Evolutionary conservation across 2,113 vertebrate genomes (phyloP).

Genomic region (Empidonax alnorum): DNA sequence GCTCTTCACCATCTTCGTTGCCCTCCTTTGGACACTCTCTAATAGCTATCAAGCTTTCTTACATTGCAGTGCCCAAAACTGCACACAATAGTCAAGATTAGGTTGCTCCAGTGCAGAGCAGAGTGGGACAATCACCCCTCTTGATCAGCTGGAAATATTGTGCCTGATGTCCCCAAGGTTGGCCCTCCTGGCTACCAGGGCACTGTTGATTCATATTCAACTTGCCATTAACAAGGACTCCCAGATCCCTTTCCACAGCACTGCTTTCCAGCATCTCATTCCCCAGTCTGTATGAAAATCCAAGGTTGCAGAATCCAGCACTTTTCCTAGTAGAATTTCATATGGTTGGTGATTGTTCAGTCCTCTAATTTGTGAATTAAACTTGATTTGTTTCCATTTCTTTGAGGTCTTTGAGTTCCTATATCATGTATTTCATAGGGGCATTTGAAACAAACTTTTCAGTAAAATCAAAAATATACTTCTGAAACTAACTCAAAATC

Average conservation of each 20-base stretch:
- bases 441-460: neutral
- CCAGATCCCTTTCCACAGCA: neutral
- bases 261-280: neutral
- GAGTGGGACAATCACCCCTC: neutral
- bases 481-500: neutral
- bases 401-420: neutral
- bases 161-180: neutral
- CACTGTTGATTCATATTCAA: neutral
- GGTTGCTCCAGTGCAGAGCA: too few species aligned
- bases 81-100: neutral
- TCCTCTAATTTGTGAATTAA: neutral
- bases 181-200: neutral
- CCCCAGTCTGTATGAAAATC: neutral
- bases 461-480: neutral
- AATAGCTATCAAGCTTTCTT: neutral
- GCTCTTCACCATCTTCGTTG: neutral
- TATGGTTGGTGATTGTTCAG: neutral
- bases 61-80: neutral
- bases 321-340: neutral
- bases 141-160: neutral
- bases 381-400: neutral
- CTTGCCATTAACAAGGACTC: neutral
- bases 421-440: neutral
- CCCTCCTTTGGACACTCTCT: neutral
- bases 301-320: neutral